Base-by-base conservation (phyloP, 2,797 vertebrate genomes). In the Halcyon badia region DNA sequence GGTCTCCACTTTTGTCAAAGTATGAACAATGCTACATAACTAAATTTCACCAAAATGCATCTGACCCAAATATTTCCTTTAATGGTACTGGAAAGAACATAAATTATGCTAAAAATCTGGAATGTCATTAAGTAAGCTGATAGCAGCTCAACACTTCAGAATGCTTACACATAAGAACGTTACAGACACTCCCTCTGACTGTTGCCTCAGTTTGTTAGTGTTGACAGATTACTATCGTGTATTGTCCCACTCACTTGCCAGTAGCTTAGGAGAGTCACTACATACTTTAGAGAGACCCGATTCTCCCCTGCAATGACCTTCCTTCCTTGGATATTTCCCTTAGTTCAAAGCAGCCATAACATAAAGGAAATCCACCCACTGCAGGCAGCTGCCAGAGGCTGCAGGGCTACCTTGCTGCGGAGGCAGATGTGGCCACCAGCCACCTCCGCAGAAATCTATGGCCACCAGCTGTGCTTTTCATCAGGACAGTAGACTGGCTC, bases 151-250 rank as follows among this genome's bases (percentile, higher is more conserved):
- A 44, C 49, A 91, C 41, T 88, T 77, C 56, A 66, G 35, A 73
- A 60, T 2, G 28, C 10, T 57, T 72, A 31, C 33, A 66, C 8
- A 31, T 0, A 0, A 26, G 24, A 54, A 31, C 11, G 44, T 73
- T 37, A 30, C 2, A 44, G 28, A 83, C 14, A n/a, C 30, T 68
- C 3, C 17, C 52, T 51, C 25, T 3, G 3, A 87, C 28, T 22
- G 6, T 39, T 49, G 7, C 42, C 72, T 48, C 13, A 7, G 0
- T 51, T 49, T 64, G 37, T 31, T 65, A 44, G 10, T n/a, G 69
- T 62, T 64, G 52, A 24, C 68, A 85, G 61, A 51, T 5, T 51
- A 26, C 31, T 33, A 68, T 46, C 30, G 39, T 64, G 26, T 83
- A 39, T 6, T 57, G n/a, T 28, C 41, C 64, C 46, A 49, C 54